Base-by-base conservation (phyloP, 2,888 invertebrate species). In the Lycia hirtaria region DNA sequence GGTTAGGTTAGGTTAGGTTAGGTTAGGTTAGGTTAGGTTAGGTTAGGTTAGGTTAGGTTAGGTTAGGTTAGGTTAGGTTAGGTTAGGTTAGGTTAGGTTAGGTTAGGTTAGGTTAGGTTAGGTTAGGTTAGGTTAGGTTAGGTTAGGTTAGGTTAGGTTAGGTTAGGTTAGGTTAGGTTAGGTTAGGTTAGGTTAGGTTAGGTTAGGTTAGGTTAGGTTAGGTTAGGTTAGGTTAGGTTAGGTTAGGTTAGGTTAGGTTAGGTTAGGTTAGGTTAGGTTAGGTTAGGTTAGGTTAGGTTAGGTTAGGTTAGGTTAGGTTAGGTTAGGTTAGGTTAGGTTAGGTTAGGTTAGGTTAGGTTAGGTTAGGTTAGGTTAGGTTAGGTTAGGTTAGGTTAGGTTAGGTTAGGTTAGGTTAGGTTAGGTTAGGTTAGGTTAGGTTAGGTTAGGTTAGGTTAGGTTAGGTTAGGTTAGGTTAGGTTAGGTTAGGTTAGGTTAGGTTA, bases 391-490 rank as follows among this genome's bases (percentile, higher is more conserved):
- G 59, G 60, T 48, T 48, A 47, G 60, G 60, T 48, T 48, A 41
- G 60, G 51, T 48, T 37, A 47, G 55, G 54, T 43, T 40, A 47
- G 54, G 60, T 48, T 41, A 47, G 55, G 55, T 43, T 48, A 41
- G 60, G 55, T 43, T 48, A 43, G 55, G 60, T 48, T 41, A 47
- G 60, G 55, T 43, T 48, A 47, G 60, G 60, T 48, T 48, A 51
- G 60, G 60, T 48, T 51, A 51, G 60, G 59, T 51, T 51, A 45
- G 60, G 50, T 47, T 40, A 38, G 56, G 58, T 52, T 57, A 48
- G 57, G 59, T 50, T 54, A 50, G 59, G 59, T 50, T 54, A 50
- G 60, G 60, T 50, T 50, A 49, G 56, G 60, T 45, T 22, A 22
- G 22, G 22, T 22, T 22, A 22, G 22, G 22, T 22, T 22, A 22